Percentiles rank a stretch among this genome's conserved stretches.
These are phyloP conservation scores for Drosophila insularis DNA, from an alignment of 1,140 invertebrate genomes.

Conservation along the genomic window DNA sequence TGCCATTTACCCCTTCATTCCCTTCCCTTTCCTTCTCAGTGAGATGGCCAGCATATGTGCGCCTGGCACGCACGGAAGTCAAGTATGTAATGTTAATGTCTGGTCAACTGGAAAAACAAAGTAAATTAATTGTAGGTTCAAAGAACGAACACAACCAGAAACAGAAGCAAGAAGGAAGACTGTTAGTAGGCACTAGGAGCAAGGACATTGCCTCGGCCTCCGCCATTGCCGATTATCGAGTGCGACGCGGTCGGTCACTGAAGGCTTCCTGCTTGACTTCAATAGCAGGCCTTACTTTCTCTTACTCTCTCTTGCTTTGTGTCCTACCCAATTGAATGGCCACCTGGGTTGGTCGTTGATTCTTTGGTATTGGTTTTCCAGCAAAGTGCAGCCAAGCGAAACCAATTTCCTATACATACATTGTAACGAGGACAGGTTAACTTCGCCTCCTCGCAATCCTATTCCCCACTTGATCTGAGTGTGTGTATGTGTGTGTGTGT, in stretches of 20 bases:
- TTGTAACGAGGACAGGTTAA: slow-evolving; percentile 43
- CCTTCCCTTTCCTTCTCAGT: not conserved
- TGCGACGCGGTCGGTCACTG: slow-evolving; percentile 79
- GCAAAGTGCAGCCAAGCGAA: slow-evolving; percentile 74
- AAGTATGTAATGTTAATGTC: slow-evolving; percentile 81
- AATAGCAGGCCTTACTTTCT: slow-evolving; percentile 24
- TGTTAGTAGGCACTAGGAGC: slow-evolving; percentile 15
- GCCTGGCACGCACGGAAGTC: slow-evolving; percentile 72
- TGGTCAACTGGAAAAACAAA: slow-evolving; percentile 81
- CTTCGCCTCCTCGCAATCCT: not conserved
- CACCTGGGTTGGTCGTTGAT: slow-evolving; percentile 10
- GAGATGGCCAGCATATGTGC: slow-evolving; percentile 1
- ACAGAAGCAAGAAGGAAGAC: not conserved
- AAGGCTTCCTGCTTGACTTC: slow-evolving; percentile 70
- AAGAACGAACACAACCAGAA: slow-evolving; percentile 42
- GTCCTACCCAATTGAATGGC: not conserved
- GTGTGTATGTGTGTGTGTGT: slow-evolving; percentile 20
- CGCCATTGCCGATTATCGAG: slow-evolving; percentile 73
- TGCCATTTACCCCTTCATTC: slow-evolving; percentile 6
- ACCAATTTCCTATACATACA: slow-evolving; percentile 75
- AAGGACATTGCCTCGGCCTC: slow-evolving; percentile 14
- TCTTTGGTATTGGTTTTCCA: slow-evolving; percentile 68
- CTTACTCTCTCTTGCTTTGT: not conserved
- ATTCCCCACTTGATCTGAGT: not conserved
- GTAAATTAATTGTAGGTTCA: slow-evolving; percentile 81